Evolutionary conservation across 2,888 invertebrate species (phyloP), one percentile per base, ranked within the genome.

Genomic region (Loripinus fragilis): DNA sequence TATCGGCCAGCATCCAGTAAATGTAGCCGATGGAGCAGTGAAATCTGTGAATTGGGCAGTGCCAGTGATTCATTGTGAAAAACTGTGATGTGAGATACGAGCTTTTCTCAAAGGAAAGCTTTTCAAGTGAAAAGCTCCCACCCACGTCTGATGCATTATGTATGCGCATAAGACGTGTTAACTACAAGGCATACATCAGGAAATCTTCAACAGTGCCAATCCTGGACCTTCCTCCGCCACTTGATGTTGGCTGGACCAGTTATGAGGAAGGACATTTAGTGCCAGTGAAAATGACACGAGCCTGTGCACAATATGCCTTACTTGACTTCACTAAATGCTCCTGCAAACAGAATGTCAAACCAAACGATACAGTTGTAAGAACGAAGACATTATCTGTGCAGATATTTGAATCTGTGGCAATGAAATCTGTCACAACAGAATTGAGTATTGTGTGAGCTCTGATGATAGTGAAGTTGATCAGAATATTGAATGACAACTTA

Each of bases 121-220:
- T 50, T 7, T 70, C 69, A 20, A 70, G 69, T 50, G 69, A 70
- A 70, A 70, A 70, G 33, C 69, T 70, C 15, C 69, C 69, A 70
- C 69, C 69, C 2, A 70, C 69, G 33, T 20, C 48, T 48, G 50
- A 70, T 70, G 69, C 69, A 8, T 70, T 70, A n/a, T 3, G 33
- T 30, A 20, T 50, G 33, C 69, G 50, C 33, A 25, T 70, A 12
- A 70, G 23, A 50, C 1, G 69, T 25, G 68, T 68, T 5, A 68
- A 68, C 28, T 68, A 68, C 45, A 25, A 68, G 45, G n/a, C 30
- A 1, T 50, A 33, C 30, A 70, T 70, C 69, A 50, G 48, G 50
- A 70, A 70, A 50, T 70, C 69, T 41, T 12, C 69, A 3, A 50
- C 50, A 17, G 20, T 33, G 35, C 69, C 8, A 10, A n/a, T 50